Evolutionary conservation across 2,888 invertebrate species (phyloP).

Genomic region (Holacanthella duospinosa): DNA sequence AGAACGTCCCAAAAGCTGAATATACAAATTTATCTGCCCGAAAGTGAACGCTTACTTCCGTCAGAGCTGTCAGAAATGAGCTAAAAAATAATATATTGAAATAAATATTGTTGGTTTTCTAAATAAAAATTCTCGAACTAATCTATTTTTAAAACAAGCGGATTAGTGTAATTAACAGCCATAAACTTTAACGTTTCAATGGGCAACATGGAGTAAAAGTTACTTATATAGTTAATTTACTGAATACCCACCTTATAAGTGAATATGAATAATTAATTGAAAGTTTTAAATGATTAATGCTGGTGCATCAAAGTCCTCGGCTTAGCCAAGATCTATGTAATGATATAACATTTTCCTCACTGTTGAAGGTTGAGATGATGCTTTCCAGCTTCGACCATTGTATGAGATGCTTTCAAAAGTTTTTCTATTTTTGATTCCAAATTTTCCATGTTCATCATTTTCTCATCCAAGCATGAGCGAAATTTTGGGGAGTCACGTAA

Average conservation of each 20-base stretch:
- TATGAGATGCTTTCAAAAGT: constrained; percentile 71
- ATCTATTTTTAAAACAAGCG: background rate
- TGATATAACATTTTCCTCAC: constrained; percentile 48
- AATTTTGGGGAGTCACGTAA: constrained; percentile 31
- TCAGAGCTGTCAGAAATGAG: constrained; percentile 71
- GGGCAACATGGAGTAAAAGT: too few relatives aligned
- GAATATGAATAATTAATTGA: background rate
- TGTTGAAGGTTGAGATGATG: constrained; percentile 83
- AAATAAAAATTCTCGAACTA: too few relatives aligned
- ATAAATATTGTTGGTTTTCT: constrained; percentile 14
- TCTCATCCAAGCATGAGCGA: constrained; percentile 68
- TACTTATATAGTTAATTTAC: too few relatives aligned
- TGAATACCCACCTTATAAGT: too few relatives aligned
- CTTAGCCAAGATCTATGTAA: too few relatives aligned
- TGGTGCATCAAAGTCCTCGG: background rate
- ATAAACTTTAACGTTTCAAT: too few relatives aligned
- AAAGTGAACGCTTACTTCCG: constrained; percentile 82
- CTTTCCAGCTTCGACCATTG: constrained; percentile 86
- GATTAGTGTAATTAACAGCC: background rate
- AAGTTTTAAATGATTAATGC: background rate
- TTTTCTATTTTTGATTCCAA: constrained; percentile 80
- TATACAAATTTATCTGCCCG: constrained; percentile 70
- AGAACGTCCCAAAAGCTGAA: constrained; percentile 65
- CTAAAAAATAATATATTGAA: constrained; percentile 46
- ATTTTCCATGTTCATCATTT: constrained; percentile 74